Percentiles rank a stretch among this genome's conserved stretches.
Evolutionary conservation across 1,140 invertebrate species (phyloP).

Genomic region (Drepana arcuata): DNA sequence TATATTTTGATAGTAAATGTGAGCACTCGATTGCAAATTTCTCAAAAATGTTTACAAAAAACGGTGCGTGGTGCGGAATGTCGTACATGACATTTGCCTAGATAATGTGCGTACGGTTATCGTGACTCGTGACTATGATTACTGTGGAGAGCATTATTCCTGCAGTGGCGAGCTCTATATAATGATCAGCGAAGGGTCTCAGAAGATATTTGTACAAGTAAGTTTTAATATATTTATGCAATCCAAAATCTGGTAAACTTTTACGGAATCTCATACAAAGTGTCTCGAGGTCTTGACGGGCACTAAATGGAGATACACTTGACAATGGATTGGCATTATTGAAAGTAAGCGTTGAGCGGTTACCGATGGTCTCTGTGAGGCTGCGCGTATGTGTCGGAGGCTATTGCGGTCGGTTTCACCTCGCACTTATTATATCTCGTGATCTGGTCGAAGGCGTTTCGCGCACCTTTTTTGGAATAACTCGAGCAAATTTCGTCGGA

Average conservation of each 20-base stretch:
- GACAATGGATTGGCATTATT: conserved; percentile 9
- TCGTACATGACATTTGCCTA: conserved; percentile 45
- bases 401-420: conserved; percentile 62
- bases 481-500: conserved; percentile 65
- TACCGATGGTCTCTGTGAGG: conserved; percentile 9
- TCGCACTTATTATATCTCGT: conserved; percentile 46
- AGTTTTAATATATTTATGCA: too few relatives aligned
- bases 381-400: conserved; percentile 31
- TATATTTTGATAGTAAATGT: conserved; percentile 20
- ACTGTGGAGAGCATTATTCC: too few relatives aligned
- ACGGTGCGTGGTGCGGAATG: conserved; percentile 31
- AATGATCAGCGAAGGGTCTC: too few relatives aligned
- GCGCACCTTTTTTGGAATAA: conserved; percentile 63
- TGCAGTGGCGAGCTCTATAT: too few relatives aligned
- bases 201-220: too few relatives aligned
- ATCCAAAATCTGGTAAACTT: too few relatives aligned
- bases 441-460: conserved; percentile 50
- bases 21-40: conserved; percentile 20
- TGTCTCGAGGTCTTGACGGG: too few relatives aligned
- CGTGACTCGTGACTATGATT: conserved; percentile 45
- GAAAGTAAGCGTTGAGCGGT: conserved; percentile 8
- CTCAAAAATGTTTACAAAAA: conserved; percentile 26
- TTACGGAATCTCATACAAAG: too few relatives aligned
- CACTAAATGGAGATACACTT: too few relatives aligned
- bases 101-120: conserved; percentile 41